Evolutionary conservation across 2,797 vertebrate species (phyloP), one percentile per base, ranked within the genome.

Genomic region (Myoxocephalus aenaeus): DNA sequence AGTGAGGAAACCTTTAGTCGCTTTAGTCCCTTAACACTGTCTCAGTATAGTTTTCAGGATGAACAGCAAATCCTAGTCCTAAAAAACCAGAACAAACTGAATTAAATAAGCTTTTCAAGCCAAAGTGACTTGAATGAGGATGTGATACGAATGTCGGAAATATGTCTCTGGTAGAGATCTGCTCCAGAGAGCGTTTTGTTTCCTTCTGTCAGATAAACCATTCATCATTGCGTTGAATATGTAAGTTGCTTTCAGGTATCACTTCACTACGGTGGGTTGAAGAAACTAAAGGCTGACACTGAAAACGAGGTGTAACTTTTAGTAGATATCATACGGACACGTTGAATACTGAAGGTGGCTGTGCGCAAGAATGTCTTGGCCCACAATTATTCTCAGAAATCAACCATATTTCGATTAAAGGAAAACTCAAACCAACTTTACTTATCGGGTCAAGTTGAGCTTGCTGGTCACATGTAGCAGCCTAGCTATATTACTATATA

Each of bases 201-300:
- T 54, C 34, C 64, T n/a, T 40, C 36, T 25, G 36, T 53, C 58
- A 12, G 58, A 69, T 46, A 36, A 75, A 62, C 14, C 34, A 34
- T 68, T 22, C 53, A 56, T 63, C 32, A 63, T 58, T 46, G 14
- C 0, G 2, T 50, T 50, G n/a, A 66, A 17, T 38, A 67, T 51
- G 34, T 61, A 51, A 42, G 18, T 18, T 32, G 18, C 44, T 42
- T 29, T 58, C 5, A 59, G 17, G 20, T 38, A 22, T 15, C 2
- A 27, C 7, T 29, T 4, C 22, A n/a, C 63, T 38, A 40, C 3
- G 38, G 17, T 42, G 18, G 50, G 12, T 50, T 38, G 6, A 15
- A 46, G 40, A 62, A 63, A 50, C 7, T 17, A 42, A 38, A 54
- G 2, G 8, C 32, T 44, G 5, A 42, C 14, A 8, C 25, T 58